A percentile compares a stretch with the other conserved stretches of the same genome.
Conservation (phyloP, 2,888 invertebrate genomes). For the Pyrrhia umbra region DNA sequence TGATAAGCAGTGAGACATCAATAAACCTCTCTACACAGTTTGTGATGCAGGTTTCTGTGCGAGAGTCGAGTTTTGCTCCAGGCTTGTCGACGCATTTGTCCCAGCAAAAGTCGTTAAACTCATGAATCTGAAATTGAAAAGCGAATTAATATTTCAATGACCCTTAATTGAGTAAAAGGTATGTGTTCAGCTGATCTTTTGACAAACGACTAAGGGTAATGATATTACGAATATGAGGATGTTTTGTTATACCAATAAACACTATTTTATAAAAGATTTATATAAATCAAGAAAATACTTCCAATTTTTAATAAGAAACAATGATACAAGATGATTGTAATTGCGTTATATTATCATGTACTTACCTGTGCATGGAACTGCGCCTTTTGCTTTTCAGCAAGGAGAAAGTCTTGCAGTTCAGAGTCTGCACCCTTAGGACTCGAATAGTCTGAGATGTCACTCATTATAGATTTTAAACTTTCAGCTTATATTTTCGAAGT, state of each 20-base stretch:
- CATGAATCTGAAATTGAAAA: slow-evolving; percentile 93
- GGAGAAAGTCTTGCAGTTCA: slow-evolving; percentile 95
- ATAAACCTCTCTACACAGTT: slow-evolving; percentile 99
- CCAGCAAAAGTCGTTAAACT: slow-evolving; percentile 98
- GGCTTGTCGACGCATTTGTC: slow-evolving; percentile 98
- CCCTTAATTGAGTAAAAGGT: too few species aligned
- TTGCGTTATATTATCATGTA: slow-evolving; percentile 17
- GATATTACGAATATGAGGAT: too few species aligned
- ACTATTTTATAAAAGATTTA: background rate
- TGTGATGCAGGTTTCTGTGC: slow-evolving; percentile 96
- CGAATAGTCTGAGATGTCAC: slow-evolving; percentile 82
- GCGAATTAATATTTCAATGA: background rate
- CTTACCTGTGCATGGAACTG: slow-evolving; percentile 96
- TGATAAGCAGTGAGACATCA: slow-evolving; percentile 96
- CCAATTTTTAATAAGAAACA: slow-evolving; percentile 4
- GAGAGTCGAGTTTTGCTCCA: slow-evolving; percentile 95
- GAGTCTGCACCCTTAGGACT: slow-evolving; percentile 90
- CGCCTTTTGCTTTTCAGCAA: slow-evolving; percentile 96
- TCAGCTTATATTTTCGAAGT: slow-evolving; percentile 3
- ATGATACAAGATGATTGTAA: slow-evolving; percentile 39
- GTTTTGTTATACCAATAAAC: too few species aligned
- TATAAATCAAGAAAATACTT: slow-evolving; percentile 12
- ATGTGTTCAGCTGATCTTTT: too few species aligned
- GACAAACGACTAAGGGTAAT: too few species aligned
- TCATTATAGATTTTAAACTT: slow-evolving; percentile 68